These are phyloP conservation scores for Drosophila flavopinicola DNA, from an alignment of 2,888 invertebrate species.

Conservation along the genomic window DNA sequence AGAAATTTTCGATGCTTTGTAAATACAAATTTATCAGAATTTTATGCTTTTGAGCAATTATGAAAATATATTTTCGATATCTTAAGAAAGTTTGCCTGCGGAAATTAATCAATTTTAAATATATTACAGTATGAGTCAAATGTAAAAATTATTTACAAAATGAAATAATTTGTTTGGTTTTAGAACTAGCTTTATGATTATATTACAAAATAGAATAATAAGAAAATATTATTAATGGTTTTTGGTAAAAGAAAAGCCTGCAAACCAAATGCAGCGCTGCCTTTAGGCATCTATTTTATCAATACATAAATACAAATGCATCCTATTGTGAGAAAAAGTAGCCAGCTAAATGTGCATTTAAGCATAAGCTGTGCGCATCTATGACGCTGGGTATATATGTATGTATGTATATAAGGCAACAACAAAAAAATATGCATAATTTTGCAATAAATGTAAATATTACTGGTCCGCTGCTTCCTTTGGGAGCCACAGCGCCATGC, in stretches of 20 bases:
- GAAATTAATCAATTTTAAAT: too few species aligned
- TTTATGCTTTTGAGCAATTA: too few species aligned
- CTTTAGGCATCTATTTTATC: not conserved
- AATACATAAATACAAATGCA: not conserved
- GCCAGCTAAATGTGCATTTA: constrained; percentile 29
- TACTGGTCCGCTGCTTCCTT: constrained; percentile 67
- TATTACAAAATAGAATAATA: too few species aligned
- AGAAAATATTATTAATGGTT: not conserved
- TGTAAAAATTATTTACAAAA: too few species aligned
- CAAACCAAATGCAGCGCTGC: not conserved
- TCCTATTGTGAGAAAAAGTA: constrained; percentile 20
- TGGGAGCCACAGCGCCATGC: constrained; percentile 72
- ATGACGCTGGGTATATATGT: constrained; percentile 3
- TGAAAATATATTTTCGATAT: too few species aligned
- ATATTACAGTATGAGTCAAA: too few species aligned
- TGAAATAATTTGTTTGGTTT: too few species aligned
- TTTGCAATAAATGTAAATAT: constrained; percentile 64
- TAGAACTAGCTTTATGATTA: too few species aligned
- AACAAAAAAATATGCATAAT: constrained; percentile 55
- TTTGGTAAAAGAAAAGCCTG: too few species aligned
- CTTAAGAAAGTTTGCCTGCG: too few species aligned
- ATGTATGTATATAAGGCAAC: not conserved
- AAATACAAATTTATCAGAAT: too few species aligned
- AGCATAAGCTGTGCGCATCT: constrained; percentile 7
- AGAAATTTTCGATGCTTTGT: too few species aligned